Percentiles rank a stretch among this genome's conserved stretches.
These are phyloP conservation scores for Eupristina koningsbergeri DNA, from an alignment of 1,140 invertebrate species.

Conservation along the genomic window DNA sequence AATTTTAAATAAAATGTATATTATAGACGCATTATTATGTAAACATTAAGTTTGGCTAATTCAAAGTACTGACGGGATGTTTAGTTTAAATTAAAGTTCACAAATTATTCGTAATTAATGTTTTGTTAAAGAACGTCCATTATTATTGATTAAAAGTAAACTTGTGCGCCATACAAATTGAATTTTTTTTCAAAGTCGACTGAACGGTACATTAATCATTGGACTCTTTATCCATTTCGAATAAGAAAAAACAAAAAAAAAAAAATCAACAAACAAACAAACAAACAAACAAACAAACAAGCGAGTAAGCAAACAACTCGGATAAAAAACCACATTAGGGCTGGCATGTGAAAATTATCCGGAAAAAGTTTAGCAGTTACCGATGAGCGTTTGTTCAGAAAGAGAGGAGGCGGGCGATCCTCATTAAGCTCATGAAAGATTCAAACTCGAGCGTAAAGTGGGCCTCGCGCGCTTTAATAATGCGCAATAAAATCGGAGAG, in stretches of 20 bases:
- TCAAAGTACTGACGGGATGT: too few relatives aligned
- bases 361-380: not conserved
- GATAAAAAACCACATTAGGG: not conserved
- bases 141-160: too few relatives aligned
- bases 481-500: constrained; percentile 33
- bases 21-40: not conserved
- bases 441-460: not conserved
- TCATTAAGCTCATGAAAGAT: constrained; percentile 12
- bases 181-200: too few relatives aligned
- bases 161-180: too few relatives aligned
- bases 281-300: too few relatives aligned
- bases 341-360: not conserved
- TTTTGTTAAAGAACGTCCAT: too few relatives aligned
- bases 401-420: not conserved
- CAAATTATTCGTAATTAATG: not conserved
- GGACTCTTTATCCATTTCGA: too few relatives aligned
- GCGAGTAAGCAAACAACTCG: not conserved
- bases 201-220: too few relatives aligned
- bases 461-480: not conserved
- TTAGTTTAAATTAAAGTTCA: too few relatives aligned
- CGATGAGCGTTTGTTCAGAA: not conserved
- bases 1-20: not conserved
- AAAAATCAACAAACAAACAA: too few relatives aligned
- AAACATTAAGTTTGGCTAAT: not conserved
- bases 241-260: too few relatives aligned